phyloP scores from a whole-genome alignment of 2,113 vertebrate genomes.

The Zosterops lateralis region DNA sequence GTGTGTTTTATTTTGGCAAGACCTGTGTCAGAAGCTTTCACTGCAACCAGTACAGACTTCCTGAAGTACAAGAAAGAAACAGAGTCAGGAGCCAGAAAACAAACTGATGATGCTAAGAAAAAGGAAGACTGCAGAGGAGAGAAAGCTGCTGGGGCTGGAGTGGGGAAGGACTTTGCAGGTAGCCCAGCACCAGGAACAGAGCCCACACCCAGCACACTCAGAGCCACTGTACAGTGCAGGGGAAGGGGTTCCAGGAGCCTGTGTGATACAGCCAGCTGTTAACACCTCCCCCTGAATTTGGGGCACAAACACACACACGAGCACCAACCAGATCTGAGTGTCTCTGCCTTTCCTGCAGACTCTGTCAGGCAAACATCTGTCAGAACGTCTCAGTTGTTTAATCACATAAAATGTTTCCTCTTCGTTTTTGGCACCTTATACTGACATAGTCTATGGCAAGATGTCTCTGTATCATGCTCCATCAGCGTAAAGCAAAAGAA shows the following conservation, averaged over 20 bases:
- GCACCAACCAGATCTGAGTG: background rate
- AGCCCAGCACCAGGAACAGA: background rate
- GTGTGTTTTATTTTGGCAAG: background rate
- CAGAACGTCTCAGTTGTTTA: constrained; percentile 2
- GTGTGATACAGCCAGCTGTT: background rate
- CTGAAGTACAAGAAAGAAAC: background rate
- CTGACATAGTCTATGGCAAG: background rate
- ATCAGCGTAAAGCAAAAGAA: background rate
- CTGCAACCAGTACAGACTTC: background rate
- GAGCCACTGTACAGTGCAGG: fast-evolving
- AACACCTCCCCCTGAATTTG: background rate
- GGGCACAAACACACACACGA: background rate
- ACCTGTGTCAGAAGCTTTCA: background rate
- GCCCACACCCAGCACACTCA: background rate
- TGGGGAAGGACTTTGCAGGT: background rate
- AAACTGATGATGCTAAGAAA: background rate
- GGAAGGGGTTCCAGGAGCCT: background rate
- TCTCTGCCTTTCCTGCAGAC: background rate
- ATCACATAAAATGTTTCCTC: constrained; percentile 13
- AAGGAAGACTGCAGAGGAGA: background rate
- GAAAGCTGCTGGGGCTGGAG: background rate
- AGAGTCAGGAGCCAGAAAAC: background rate
- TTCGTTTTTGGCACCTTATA: constrained; percentile 19
- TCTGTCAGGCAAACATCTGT: constrained; percentile 24
- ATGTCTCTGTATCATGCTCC: constrained; percentile 6